Conservation (phyloP, 2,888 invertebrate genomes). For the Yponomeuta sedellus region DNA sequence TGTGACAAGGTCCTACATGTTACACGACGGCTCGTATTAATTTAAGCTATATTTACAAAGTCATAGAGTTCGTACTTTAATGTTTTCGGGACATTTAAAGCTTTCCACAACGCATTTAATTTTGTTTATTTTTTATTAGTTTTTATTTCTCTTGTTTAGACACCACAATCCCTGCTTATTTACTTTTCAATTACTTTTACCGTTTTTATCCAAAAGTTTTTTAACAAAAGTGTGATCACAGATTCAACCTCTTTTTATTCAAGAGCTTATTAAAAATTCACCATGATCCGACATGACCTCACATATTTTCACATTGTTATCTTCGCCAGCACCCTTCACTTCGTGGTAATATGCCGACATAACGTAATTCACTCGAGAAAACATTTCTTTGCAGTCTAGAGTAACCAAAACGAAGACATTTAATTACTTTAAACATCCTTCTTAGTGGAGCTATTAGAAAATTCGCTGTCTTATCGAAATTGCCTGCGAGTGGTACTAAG, state of each 20-base stretch:
- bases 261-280: conserved; percentile 8
- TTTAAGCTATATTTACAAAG: conserved; percentile 1
- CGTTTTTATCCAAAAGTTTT: not conserved
- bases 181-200: conserved; percentile 2
- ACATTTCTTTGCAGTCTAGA: not conserved
- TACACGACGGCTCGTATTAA: not conserved
- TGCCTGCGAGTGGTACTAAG: too few relatives aligned
- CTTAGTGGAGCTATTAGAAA: too few relatives aligned
- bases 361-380: too few relatives aligned
- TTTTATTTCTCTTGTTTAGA: conserved; percentile 6
- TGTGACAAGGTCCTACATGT: not conserved
- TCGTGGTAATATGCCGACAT: too few relatives aligned
- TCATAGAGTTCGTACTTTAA: not conserved
- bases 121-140: not conserved
- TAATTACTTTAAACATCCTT: too few relatives aligned
- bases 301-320: too few relatives aligned
- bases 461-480: too few relatives aligned
- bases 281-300: not conserved
- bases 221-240: conserved; percentile 4
- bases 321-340: too few relatives aligned
- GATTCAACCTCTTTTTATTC: conserved; percentile 5
- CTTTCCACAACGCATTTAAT: conserved; percentile 12
- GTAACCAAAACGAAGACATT: too few relatives aligned
- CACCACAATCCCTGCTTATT: conserved; percentile 11
- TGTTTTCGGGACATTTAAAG: conserved; percentile 11